phyloP scores from a whole-genome alignment of 2,113 vertebrate genomes.

The Sturnus vulgaris region DNA sequence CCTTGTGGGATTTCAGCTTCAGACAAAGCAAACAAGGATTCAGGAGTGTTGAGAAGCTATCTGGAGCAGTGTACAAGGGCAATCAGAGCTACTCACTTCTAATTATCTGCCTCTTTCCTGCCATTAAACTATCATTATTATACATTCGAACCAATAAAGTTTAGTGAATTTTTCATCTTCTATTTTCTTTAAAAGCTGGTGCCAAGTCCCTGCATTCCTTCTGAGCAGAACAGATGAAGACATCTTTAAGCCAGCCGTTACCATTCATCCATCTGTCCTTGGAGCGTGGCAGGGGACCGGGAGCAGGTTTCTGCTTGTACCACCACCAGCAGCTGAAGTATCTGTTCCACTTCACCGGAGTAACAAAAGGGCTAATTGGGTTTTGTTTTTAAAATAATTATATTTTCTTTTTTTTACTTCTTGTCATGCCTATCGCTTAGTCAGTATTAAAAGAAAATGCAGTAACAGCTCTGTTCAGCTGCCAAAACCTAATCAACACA shows the following conservation, averaged over 20 bases:
- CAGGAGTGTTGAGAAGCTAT: slow-evolving; percentile 62
- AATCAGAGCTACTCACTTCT: slow-evolving; percentile 65
- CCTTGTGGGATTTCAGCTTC: slow-evolving; percentile 77
- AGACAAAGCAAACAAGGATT: slow-evolving; percentile 78
- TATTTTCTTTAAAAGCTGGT: slow-evolving; percentile 45
- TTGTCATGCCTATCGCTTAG: slow-evolving; percentile 38
- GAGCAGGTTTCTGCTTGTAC: slow-evolving; percentile 48
- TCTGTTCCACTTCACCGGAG: slow-evolving; percentile 18
- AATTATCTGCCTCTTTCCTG: slow-evolving; percentile 72
- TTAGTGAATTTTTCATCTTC: slow-evolving; percentile 56
- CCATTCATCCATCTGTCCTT: slow-evolving; percentile 61
- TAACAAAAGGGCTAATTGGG: slow-evolving; percentile 37
- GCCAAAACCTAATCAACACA: slow-evolving; percentile 35
- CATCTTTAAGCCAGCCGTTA: slow-evolving; percentile 44
- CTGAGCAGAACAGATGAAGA: slow-evolving; percentile 67
- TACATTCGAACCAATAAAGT: slow-evolving; percentile 62
- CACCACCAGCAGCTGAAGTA: neutral
- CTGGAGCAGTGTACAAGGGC: slow-evolving; percentile 62
- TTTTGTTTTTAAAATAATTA: slow-evolving; percentile 15
- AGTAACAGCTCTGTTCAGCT: slow-evolving; percentile 18
- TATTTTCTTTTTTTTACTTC: neutral
- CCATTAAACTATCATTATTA: slow-evolving; percentile 71
- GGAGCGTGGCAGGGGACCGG: slow-evolving; percentile 27
- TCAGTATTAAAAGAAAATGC: slow-evolving; percentile 30
- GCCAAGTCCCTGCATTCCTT: slow-evolving; percentile 57